These are phyloP conservation scores for Zaprionus africanus DNA, from an alignment of 1,140 invertebrate genomes.

Conservation along the genomic window DNA sequence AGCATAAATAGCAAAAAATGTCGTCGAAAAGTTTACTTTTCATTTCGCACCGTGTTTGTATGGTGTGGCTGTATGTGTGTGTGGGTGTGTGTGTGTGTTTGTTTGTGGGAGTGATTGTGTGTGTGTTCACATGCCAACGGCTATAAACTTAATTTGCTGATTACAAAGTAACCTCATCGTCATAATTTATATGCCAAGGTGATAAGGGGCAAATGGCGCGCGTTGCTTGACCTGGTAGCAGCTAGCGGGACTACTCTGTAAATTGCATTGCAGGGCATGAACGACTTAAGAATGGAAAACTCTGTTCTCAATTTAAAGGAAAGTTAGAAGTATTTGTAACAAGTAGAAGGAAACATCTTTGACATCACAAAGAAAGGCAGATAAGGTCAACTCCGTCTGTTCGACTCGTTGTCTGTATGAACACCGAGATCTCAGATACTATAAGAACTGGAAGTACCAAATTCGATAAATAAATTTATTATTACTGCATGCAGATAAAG, in stretches of 20 bases:
- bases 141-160: conserved; percentile 77
- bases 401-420: not conserved
- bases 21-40: conserved; percentile 52
- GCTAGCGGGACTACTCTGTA: not conserved
- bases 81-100: conserved; percentile 2
- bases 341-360: too few relatives aligned
- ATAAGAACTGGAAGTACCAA: not conserved
- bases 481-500: not conserved
- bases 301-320: too few relatives aligned
- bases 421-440: not conserved
- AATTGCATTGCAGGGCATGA: conserved; percentile 16
- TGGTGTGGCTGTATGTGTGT: conserved; percentile 12
- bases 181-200: conserved; percentile 70
- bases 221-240: conserved; percentile 12
- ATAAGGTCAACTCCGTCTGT: not conserved
- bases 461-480: not conserved
- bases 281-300: not conserved
- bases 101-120: conserved; percentile 21
- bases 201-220: conserved; percentile 52
- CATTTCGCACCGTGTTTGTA: conserved; percentile 44
- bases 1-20: conserved; percentile 21
- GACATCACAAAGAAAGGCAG: too few relatives aligned
- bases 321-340: too few relatives aligned
- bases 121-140: conserved; percentile 47
- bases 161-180: conserved; percentile 73